Base-by-base conservation (phyloP, 2,888 invertebrate species). In the Limnephilus auricula region DNA sequence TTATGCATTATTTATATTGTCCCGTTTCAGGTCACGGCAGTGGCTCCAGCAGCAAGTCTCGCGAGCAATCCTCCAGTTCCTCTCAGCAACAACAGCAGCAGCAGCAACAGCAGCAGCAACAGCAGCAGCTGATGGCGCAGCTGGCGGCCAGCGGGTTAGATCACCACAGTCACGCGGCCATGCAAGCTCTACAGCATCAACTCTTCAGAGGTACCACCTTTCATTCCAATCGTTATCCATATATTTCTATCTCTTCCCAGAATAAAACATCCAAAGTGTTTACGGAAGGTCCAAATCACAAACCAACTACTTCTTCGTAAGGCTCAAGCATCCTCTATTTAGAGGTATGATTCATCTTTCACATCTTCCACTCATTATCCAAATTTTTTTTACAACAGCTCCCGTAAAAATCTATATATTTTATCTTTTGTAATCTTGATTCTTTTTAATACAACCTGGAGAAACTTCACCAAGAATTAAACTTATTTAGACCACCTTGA, bases 171-270 rank as follows among this genome's bases (percentile, higher is more conserved):
- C 97, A 97, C 15, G 97, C 98, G 79, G 97, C 98, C 92, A 98
- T 98, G 96, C 98, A 98, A 94, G 98, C 98, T 0, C 94, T 98
- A 93, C 98, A 98, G 93, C 98, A 98, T 94, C 98, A 98, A 95
- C 95, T 98, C 93, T 96, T 98, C 90, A 96, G 98, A 96, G 98
- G 98, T 97, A 94, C 93, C 94, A 94, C 65, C 80, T 92, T 6
- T 65, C 65, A n/a, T 50, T 30, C 30, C 79, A 79, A 1, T 79
- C 79, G 10, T 79, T 79, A 79, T 79, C 79, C 30, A 80, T 1
- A 80, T 45, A 40, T 34, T 2, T 37, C 10, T 3, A 18, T 50
- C 18, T 50, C 65, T 65, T 65, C 25, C 9, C n/a, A 9, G 45
- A 45, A 15, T 9, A n/a, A 65, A 6, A 65, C 9, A 9, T 25